Percentiles rank a stretch among this genome's conserved stretches.
These are phyloP conservation scores for Oncorhynchus keta DNA, from an alignment of 2,113 vertebrate species.

Conservation along the genomic window DNA sequence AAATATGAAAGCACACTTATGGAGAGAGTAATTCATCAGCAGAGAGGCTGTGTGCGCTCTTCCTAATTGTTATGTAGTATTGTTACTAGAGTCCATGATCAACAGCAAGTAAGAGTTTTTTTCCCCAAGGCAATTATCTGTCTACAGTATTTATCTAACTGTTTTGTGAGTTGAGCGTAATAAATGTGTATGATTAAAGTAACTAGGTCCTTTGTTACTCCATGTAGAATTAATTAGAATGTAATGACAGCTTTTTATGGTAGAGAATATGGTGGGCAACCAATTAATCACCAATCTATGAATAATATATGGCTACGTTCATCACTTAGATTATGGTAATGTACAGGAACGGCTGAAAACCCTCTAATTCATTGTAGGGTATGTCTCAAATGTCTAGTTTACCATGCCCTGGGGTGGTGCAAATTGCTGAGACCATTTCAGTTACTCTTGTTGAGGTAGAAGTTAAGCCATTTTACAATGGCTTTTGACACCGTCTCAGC, in stretches of 20 bases:
- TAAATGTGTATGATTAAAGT: constrained; percentile 68
- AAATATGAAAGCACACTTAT: constrained; percentile 25
- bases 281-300: constrained; percentile 61
- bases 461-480: too few relatives aligned
- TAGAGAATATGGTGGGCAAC: constrained; percentile 43
- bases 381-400: neutral
- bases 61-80: constrained; percentile 49
- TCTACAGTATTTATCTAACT: constrained; percentile 49
- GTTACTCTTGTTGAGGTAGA: too few relatives aligned
- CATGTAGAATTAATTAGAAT: constrained; percentile 70
- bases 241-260: constrained; percentile 63
- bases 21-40: constrained; percentile 33
- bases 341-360: constrained; percentile 17
- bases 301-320: constrained; percentile 48
- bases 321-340: constrained; percentile 48
- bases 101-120: constrained; percentile 40
- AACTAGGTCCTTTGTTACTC: constrained; percentile 58
- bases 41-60: constrained; percentile 19
- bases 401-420: neutral
- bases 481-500: too few relatives aligned
- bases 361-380: neutral
- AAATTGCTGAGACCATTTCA: neutral
- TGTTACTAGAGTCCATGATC: constrained; percentile 41
- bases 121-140: constrained; percentile 51
- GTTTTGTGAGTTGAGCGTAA: constrained; percentile 54